A percentile compares a stretch with the other conserved stretches of the same genome.
phyloP scores from a whole-genome alignment of 2,113 vertebrate genomes.

The Butastur rufipennis region DNA sequence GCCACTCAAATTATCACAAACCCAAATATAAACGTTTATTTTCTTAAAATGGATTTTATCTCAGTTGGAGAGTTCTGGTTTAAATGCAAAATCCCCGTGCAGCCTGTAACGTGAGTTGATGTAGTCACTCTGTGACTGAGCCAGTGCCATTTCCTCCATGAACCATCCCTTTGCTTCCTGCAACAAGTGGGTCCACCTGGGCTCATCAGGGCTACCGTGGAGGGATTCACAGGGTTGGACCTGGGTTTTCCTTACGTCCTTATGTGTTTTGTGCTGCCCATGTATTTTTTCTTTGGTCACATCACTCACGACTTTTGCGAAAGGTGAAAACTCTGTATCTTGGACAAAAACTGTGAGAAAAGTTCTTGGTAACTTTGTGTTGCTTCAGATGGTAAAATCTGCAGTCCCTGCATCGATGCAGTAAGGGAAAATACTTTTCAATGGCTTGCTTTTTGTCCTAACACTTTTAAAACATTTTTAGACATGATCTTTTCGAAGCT shows the following conservation, averaged over 20 bases:
- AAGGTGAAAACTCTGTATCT: not conserved
- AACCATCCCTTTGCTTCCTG: not conserved
- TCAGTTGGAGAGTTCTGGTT: not conserved
- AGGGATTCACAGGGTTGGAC: not conserved
- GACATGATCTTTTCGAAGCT: slow-evolving; percentile 35
- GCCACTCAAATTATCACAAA: not conserved
- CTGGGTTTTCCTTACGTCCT: not conserved
- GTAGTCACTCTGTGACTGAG: not conserved
- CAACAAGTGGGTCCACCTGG: accelerated
- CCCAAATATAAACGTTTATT: not conserved
- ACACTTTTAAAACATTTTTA: not conserved
- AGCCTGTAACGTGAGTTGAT: not conserved
- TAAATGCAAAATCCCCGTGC: not conserved
- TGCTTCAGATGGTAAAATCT: not conserved
- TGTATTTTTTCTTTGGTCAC: not conserved
- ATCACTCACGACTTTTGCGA: not conserved
- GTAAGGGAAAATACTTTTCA: not conserved
- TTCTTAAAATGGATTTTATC: not conserved
- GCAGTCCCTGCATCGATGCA: not conserved
- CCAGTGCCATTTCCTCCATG: accelerated
- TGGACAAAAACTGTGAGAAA: not conserved
- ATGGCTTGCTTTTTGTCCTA: not conserved
- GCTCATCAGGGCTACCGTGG: not conserved
- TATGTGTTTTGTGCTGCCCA: not conserved
- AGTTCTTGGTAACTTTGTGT: not conserved